phyloP scores from a whole-genome alignment of 2,113 vertebrate genomes.

The Symphodus melops region DNA sequence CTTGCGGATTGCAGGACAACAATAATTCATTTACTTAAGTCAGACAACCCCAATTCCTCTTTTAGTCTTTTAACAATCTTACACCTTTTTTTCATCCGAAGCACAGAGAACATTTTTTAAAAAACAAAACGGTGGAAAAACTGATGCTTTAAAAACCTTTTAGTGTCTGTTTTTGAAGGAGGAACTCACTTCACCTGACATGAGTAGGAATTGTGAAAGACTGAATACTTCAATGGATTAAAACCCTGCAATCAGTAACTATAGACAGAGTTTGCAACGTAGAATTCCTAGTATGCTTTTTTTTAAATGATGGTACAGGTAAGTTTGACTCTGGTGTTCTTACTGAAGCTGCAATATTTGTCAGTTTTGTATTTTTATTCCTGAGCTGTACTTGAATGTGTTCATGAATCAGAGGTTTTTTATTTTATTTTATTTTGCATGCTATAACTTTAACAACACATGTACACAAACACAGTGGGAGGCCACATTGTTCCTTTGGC shows the following conservation, averaged over 20 bases:
- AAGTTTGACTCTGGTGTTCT: constrained; percentile 15
- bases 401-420: constrained; percentile 46
- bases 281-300: constrained; percentile 8
- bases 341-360: constrained; percentile 37
- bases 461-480: constrained; percentile 23
- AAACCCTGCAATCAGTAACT: constrained; percentile 17
- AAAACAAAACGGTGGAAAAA: constrained; percentile 46
- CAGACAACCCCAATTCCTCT: constrained; percentile 62
- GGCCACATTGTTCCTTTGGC: constrained; percentile 17
- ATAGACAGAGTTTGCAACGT: constrained; percentile 3
- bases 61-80: constrained; percentile 74
- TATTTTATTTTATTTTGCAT: constrained; percentile 24
- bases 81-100: constrained; percentile 58
- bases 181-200: constrained; percentile 69
- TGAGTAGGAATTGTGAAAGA: constrained; percentile 64
- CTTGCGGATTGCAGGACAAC: constrained; percentile 28
- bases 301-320: background rate
- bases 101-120: constrained; percentile 61
- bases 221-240: constrained; percentile 39
- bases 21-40: constrained; percentile 48
- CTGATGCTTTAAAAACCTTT: constrained; percentile 66
- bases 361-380: constrained; percentile 62
- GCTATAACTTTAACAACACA: constrained; percentile 44
- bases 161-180: constrained; percentile 70
- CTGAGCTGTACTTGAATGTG: constrained; percentile 59